Evolutionary conservation across 2,797 vertebrate genomes (phyloP), one percentile per base, ranked within the genome.

Genomic region (Rhabdomys pumilio): DNA sequence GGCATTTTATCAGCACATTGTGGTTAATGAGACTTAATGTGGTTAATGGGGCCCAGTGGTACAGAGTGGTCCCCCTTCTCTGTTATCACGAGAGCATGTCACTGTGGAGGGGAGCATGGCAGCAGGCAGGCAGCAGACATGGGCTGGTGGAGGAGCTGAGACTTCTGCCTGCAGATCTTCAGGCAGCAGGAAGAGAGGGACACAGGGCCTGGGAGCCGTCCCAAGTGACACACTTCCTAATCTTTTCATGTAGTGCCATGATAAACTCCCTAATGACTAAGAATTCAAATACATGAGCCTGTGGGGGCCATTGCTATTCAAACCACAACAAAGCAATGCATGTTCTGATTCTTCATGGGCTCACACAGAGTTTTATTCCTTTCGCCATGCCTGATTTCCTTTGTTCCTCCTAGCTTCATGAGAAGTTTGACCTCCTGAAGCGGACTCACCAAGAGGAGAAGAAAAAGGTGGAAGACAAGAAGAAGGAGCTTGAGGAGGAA

Each of bases 391-490:
- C 34, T 2, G 3, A 67, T 38, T 41, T 57, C 4, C 11, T 47
- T 38, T 91, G 61, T 95, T 26, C 91, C 94, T 76, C 77, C 5
- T 97, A 99, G 99, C 99, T 99, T 38, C 99, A 99, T 0, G 99
- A 99, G 94, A 99, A 99, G 96, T 99, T 99, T 94, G 99, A 99
- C 95, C 98, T 98, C 65, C 98, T 99, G 69, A 99, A 99, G 98
- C 98, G 99, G 97, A 99, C 99, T 86, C 99, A 99, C 91, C 98
- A 99, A 88, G 99, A 99, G 63, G 99, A 99, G 93, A 99, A 99
- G 97, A 99, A 99, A 97, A 99, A 99, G 38, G 98, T 99, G 41
- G 99, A 99, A 95, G 99, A 99, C 89, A 99, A 99, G 97, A 99
- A 99, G 98, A 99, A 99, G 95, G 98, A 99, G 93, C 98, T 99